These are phyloP conservation scores for Coelinius sp. DNA, from an alignment of 2,888 invertebrate genomes.

Conservation along the genomic window DNA sequence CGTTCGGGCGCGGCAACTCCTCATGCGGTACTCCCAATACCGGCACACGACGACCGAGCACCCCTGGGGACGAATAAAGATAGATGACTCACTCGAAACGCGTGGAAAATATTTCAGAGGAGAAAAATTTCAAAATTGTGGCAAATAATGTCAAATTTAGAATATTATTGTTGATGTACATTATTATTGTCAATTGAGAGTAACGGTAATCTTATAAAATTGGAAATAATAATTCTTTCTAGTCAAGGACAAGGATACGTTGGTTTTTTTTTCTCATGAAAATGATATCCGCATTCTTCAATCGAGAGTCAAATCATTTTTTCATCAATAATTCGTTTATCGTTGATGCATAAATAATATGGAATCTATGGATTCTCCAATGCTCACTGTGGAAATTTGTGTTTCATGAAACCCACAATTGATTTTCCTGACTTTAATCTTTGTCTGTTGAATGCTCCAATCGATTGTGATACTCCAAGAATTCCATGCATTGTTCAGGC, in stretches of 20 bases:
- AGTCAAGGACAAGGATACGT: neutral
- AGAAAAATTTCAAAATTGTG: neutral
- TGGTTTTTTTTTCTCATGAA: neutral
- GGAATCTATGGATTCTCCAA: no score
- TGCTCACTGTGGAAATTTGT: no score
- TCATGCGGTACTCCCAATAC: constrained; percentile 51
- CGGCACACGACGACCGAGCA: constrained; percentile 14
- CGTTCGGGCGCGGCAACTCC: constrained; percentile 62
- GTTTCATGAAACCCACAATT: neutral
- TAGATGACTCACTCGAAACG: neutral
- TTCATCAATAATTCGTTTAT: neutral
- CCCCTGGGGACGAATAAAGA: constrained; percentile 37
- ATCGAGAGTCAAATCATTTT: neutral
- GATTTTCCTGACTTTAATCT: neutral
- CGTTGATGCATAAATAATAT: no score
- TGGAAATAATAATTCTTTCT: neutral
- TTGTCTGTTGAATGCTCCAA: neutral
- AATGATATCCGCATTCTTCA: neutral
- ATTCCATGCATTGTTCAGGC: neutral
- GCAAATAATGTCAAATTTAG: neutral
- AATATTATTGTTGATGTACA: neutral
- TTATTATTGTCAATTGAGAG: neutral
- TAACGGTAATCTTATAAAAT: neutral
- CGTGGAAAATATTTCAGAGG: neutral
- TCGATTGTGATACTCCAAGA: neutral